Evolutionary conservation across 2,113 vertebrate genomes (phyloP).

Genomic region (Elaphurus davidianus): DNA sequence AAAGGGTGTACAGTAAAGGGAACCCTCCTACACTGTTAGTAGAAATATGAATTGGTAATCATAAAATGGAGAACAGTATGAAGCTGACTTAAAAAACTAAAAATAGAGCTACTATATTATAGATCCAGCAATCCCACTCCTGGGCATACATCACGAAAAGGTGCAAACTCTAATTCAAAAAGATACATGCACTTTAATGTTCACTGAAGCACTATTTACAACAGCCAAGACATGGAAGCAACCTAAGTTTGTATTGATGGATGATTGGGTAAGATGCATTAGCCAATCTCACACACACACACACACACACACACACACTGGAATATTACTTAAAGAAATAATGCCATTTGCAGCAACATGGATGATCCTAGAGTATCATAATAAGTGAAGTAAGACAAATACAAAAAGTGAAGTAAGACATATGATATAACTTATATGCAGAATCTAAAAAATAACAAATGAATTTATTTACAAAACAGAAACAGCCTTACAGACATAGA

Average conservation of each 20-base stretch:
- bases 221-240: neutral
- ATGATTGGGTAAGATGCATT: neutral
- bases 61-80: neutral
- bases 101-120: neutral
- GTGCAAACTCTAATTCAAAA: neutral
- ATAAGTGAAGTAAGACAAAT: neutral
- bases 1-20: neutral
- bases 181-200: neutral
- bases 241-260: neutral
- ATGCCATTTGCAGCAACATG: neutral
- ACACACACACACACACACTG: neutral
- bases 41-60: neutral
- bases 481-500: neutral
- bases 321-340: neutral
- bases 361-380: neutral
- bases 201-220: neutral
- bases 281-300: neutral
- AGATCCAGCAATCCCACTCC: neutral
- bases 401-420: neutral
- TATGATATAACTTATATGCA: neutral
- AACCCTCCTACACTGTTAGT: neutral
- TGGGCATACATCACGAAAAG: neutral
- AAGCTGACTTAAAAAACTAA: neutral
- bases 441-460: neutral
- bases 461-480: neutral